phyloP scores from a whole-genome alignment of 2,888 invertebrate species.

The Caenorhabditis japonica region DNA sequence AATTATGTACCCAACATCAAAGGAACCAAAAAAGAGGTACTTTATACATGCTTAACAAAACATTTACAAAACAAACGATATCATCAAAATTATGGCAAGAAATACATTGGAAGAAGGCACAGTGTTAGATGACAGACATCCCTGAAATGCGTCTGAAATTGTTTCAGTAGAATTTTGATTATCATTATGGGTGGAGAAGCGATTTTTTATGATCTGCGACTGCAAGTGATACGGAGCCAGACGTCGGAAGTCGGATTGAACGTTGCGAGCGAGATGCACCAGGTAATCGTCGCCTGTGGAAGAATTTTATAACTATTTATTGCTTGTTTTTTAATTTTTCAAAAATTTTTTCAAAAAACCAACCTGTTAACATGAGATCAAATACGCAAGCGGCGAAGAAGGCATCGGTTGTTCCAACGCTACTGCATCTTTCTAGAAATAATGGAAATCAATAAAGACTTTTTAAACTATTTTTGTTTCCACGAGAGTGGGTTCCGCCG shows the following conservation, averaged over 20 bases:
- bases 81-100: no score
- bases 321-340: no score
- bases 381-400: constrained; percentile 82
- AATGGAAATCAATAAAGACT: no score
- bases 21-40: no score
- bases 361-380: constrained; percentile 80
- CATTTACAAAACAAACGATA: no score
- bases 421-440: constrained; percentile 77
- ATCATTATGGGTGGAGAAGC: constrained; percentile 7
- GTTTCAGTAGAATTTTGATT: not conserved
- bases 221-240: constrained; percentile 41
- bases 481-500: not conserved
- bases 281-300: constrained; percentile 55
- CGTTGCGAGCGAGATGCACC: constrained; percentile 45
- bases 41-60: no score
- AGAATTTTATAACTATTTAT: not conserved
- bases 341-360: no score
- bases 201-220: constrained; percentile 25
- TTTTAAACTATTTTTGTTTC: no score
- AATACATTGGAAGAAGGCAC: no score
- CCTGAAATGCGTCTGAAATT: no score
- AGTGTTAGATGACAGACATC: no score
- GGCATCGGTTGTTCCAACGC: constrained; percentile 79
- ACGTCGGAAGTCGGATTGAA: constrained; percentile 62
- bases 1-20: no score